phyloP scores from a whole-genome alignment of 37 sponge, comb jelly and placozoan genomes.

The Ephydatia muelleri region DNA sequence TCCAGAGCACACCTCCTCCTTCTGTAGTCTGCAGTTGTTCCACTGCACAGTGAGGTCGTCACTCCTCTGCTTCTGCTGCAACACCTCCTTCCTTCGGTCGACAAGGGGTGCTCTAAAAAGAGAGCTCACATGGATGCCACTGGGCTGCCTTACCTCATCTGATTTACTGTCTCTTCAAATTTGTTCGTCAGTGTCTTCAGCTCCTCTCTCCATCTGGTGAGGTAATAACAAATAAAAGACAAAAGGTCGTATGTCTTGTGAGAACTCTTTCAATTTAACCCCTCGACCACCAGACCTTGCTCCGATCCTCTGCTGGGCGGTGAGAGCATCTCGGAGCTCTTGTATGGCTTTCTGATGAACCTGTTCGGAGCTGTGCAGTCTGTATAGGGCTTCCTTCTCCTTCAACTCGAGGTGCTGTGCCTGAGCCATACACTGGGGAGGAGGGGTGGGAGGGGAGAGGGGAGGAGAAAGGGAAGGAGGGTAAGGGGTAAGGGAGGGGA shows the following conservation, averaged over 20 bases:
- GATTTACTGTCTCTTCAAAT: conserved; percentile 61
- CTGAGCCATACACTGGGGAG: not conserved
- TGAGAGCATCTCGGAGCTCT: conserved; percentile 52
- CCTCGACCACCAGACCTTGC: conserved; percentile 29
- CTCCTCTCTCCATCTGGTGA: conserved; percentile 78
- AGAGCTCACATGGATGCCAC: too few relatives aligned
- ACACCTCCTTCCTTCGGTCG: conserved; percentile 11
- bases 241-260: too few relatives aligned
- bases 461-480: too few relatives aligned
- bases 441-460: not conserved
- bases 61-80: conserved; percentile 18
- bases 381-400: conserved; percentile 47
- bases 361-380: conserved; percentile 43
- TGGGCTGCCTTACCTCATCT: conserved; percentile 25
- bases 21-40: conserved; percentile 15
- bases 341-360: conserved; percentile 47
- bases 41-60: conserved; percentile 38
- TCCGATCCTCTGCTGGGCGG: conserved; percentile 49
- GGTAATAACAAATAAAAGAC: not conserved
- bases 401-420: conserved; percentile 29
- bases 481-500: not conserved
- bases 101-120: too few relatives aligned
- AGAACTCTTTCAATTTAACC: too few relatives aligned
- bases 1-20: conserved; percentile 22
- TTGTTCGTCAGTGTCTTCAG: conserved; percentile 56